phyloP scores from a whole-genome alignment of 2,113 vertebrate species.

The Pollimyrus isidori region DNA sequence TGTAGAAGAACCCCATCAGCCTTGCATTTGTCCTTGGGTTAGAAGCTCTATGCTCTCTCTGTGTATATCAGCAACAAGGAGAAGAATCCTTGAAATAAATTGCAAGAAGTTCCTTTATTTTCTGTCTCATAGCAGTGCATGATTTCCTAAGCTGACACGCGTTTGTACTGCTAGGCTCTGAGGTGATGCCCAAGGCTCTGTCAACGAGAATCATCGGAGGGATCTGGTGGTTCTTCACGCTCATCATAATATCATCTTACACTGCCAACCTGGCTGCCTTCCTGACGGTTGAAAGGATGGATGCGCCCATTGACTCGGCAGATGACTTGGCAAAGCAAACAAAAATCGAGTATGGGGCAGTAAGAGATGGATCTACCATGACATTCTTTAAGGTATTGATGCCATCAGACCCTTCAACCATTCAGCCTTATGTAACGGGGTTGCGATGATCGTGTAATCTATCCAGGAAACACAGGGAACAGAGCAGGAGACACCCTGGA shows the following conservation, averaged over 20 bases:
- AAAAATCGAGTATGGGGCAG: conserved; percentile 94
- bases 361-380: conserved; percentile 95
- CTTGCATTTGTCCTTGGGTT: background rate
- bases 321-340: conserved; percentile 97
- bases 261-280: conserved; percentile 97
- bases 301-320: conserved; percentile 91
- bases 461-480: background rate
- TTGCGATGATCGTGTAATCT: background rate
- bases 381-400: conserved; percentile 93
- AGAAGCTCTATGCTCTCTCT: background rate
- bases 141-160: background rate
- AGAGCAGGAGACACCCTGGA: background rate
- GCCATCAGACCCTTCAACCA: background rate
- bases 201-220: conserved; percentile 97
- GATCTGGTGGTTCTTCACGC: conserved; percentile 99
- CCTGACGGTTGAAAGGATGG: conserved; percentile 95
- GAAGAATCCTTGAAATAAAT: background rate
- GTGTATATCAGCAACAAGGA: background rate
- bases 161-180: conserved; percentile 70
- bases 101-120: background rate
- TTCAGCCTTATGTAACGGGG: background rate
- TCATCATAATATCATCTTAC: conserved; percentile 97
- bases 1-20: background rate
- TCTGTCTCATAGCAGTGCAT: background rate
- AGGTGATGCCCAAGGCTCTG: conserved; percentile 96